phyloP scores from a whole-genome alignment of 2,888 invertebrate genomes.

The Brachypalpus laphriformis region DNA sequence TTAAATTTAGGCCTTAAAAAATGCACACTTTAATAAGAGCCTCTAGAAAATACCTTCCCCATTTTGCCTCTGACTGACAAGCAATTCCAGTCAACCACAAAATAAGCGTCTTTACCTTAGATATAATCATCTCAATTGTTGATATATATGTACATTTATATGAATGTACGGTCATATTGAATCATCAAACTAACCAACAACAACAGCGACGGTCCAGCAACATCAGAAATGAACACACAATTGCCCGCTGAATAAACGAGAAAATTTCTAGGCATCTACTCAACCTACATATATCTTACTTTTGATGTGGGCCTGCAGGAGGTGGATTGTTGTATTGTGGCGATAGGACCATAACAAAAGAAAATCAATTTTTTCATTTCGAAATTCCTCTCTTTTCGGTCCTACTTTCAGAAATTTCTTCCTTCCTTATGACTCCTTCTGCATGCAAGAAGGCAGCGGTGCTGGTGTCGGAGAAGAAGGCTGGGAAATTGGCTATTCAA shows the following conservation, averaged over 20 bases:
- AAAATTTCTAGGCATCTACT: constrained; percentile 42
- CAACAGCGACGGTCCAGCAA: constrained; percentile 14
- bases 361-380: constrained; percentile 66
- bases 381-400: constrained; percentile 16
- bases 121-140: constrained; percentile 56
- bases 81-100: constrained; percentile 55
- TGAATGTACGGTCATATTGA: not conserved
- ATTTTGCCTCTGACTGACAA: constrained; percentile 10
- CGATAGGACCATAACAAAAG: constrained; percentile 57
- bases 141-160: too few species aligned
- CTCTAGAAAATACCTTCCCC: constrained; percentile 3
- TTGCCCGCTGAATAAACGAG: constrained; percentile 44
- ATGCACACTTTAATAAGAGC: not conserved
- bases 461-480: constrained; percentile 9
- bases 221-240: constrained; percentile 25
- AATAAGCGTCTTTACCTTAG: constrained; percentile 64
- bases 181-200: constrained; percentile 35
- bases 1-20: not conserved
- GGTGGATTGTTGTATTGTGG: constrained; percentile 42
- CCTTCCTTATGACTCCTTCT: constrained; percentile 44
- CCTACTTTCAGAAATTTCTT: constrained; percentile 44
- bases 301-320: not conserved
- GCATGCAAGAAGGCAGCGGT: not conserved
- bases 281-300: constrained; percentile 3
- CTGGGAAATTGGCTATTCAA: constrained; percentile 72